Evolutionary conservation across 2,113 vertebrate genomes (phyloP).

Genomic region (Eleginops maclovinus): DNA sequence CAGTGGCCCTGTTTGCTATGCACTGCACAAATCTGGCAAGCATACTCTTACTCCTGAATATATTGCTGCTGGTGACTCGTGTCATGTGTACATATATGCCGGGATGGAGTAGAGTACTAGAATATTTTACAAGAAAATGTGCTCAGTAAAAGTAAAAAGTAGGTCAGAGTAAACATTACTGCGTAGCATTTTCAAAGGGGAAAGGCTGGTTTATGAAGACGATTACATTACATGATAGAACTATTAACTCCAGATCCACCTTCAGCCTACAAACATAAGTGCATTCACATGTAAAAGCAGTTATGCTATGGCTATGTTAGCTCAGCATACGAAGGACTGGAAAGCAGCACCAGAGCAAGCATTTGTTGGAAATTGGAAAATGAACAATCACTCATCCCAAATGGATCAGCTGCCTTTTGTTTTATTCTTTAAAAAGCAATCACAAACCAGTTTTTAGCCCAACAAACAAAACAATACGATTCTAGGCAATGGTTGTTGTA

Average conservation of each 20-base stretch:
- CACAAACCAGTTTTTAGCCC: not conserved
- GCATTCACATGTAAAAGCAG: not conserved
- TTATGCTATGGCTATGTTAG: too few species aligned
- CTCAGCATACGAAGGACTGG: too few species aligned
- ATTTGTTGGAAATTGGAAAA: too few species aligned
- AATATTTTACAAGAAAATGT: not conserved
- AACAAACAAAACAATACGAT: not conserved
- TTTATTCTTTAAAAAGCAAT: too few species aligned
- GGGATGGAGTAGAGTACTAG: not conserved
- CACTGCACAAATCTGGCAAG: conserved; percentile 54
- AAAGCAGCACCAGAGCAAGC: too few species aligned
- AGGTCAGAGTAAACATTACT: conserved; percentile 3
- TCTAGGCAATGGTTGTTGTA: not conserved
- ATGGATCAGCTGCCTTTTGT: too few species aligned
- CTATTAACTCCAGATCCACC: not conserved
- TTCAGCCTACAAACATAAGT: not conserved
- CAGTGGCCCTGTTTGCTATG: conserved; percentile 53
- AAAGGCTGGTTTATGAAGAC: not conserved
- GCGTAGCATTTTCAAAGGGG: not conserved
- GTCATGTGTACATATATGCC: conserved; percentile 15
- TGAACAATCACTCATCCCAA: too few species aligned
- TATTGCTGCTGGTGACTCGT: conserved; percentile 15
- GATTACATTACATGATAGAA: not conserved
- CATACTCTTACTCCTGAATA: conserved; percentile 21
- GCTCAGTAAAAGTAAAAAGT: conserved; percentile 13